phyloP scores from a whole-genome alignment of 2,113 vertebrate species.

The Sinocyclocheilus anophthalmus region DNA sequence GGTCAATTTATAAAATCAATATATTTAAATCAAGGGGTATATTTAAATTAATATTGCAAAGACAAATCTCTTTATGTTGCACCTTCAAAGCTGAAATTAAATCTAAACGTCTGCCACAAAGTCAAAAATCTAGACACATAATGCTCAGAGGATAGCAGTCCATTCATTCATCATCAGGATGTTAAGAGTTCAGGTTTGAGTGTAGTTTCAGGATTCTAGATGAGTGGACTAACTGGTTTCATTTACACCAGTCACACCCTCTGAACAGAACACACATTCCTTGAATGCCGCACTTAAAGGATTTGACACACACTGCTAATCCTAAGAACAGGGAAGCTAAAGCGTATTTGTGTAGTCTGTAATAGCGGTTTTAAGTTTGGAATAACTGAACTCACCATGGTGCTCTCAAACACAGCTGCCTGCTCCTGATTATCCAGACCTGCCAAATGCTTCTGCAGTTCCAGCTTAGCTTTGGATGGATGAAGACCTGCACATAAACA shows the following conservation, averaged over 20 bases:
- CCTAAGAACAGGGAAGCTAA: not conserved
- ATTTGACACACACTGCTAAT: constrained; percentile 28
- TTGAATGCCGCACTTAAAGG: not conserved
- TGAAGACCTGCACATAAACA: constrained; percentile 79
- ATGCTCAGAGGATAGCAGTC: not conserved
- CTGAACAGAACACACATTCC: constrained; percentile 24
- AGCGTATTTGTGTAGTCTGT: constrained; percentile 11
- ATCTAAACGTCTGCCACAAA: not conserved
- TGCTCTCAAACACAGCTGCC: constrained; percentile 88
- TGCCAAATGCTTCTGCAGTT: constrained; percentile 92
- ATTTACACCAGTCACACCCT: constrained; percentile 36
- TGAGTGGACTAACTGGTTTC: constrained; percentile 43
- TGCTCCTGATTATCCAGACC: constrained; percentile 90
- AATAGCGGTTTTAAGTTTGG: constrained; percentile 7
- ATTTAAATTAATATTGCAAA: not conserved
- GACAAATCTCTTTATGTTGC: not conserved
- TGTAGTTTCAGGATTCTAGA: not conserved
- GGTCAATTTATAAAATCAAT: not conserved
- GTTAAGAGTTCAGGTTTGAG: not conserved
- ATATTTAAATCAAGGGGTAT: not conserved
- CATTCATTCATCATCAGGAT: not conserved
- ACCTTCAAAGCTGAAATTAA: not conserved
- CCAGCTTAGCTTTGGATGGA: constrained; percentile 90
- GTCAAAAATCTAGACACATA: not conserved
- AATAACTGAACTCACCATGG: constrained; percentile 79